These are phyloP conservation scores for Bombyx mori DNA, from an alignment of 1,140 invertebrate species.

Conservation along the genomic window ASM3026992v2 NC_085116.1:5218501-5219000, in stretches of 20 bases:
- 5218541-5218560: slow-evolving; percentile 24
- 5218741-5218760: slow-evolving; percentile 27
- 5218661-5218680: slow-evolving; percentile 39
- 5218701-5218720: slow-evolving; percentile 39
- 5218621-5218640: slow-evolving; percentile 15
- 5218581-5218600: slow-evolving; percentile 22
- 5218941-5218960: too few species aligned
- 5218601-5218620: slow-evolving; percentile 20
- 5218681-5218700: slow-evolving; percentile 44
- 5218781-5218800: slow-evolving; percentile 28
- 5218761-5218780: slow-evolving; percentile 31
- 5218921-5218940: not conserved
- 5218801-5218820: slow-evolving; percentile 4
- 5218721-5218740: slow-evolving; percentile 30
- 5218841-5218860: too few species aligned
- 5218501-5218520: slow-evolving; percentile 50
- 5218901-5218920: not conserved
- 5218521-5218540: slow-evolving; percentile 45
- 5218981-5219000: too few species aligned
- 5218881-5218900: too few species aligned
- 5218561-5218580: slow-evolving; percentile 35
- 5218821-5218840: too few species aligned
- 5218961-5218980: too few species aligned
- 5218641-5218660: slow-evolving; percentile 33
- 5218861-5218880: too few species aligned